phyloP scores from a whole-genome alignment of 2,113 vertebrate species.

The Manacus vitellinus region DNA sequence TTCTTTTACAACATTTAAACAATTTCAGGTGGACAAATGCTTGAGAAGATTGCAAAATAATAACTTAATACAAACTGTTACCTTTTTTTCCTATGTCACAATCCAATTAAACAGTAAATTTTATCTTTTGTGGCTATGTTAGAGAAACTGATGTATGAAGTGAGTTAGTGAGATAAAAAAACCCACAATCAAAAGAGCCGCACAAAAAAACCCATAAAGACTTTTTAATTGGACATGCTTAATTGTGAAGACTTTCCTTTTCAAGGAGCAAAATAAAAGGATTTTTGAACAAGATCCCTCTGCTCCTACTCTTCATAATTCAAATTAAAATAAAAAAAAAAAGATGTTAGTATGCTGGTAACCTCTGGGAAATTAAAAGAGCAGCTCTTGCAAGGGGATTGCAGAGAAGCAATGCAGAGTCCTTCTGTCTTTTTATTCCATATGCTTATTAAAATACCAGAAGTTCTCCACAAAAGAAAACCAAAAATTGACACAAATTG shows the following conservation, averaged over 20 bases:
- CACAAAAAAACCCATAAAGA: neutral
- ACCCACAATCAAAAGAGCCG: fast-evolving
- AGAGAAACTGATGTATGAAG: neutral
- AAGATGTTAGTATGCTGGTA: neutral
- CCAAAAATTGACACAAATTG: neutral
- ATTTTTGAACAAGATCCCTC: slow-evolving; percentile 7
- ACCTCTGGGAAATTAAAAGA: slow-evolving; percentile 57
- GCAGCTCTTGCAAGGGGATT: neutral
- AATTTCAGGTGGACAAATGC: slow-evolving; percentile 10
- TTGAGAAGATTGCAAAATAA: neutral
- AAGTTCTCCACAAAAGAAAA: neutral
- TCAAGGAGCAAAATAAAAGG: neutral
- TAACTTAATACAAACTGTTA: neutral
- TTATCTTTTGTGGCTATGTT: neutral
- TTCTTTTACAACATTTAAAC: neutral
- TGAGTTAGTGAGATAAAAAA: neutral
- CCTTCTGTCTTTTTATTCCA: neutral
- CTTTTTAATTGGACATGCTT: slow-evolving; percentile 36
- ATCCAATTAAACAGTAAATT: slow-evolving; percentile 20
- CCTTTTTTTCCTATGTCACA: neutral
- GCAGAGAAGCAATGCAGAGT: neutral
- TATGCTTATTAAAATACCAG: neutral
- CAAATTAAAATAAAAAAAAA: slow-evolving; percentile 23
- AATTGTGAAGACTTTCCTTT: slow-evolving; percentile 38
- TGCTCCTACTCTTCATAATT: slow-evolving; percentile 22